Base-by-base conservation (phyloP, 2,888 invertebrate species). In the Tipula lateralis region DNA sequence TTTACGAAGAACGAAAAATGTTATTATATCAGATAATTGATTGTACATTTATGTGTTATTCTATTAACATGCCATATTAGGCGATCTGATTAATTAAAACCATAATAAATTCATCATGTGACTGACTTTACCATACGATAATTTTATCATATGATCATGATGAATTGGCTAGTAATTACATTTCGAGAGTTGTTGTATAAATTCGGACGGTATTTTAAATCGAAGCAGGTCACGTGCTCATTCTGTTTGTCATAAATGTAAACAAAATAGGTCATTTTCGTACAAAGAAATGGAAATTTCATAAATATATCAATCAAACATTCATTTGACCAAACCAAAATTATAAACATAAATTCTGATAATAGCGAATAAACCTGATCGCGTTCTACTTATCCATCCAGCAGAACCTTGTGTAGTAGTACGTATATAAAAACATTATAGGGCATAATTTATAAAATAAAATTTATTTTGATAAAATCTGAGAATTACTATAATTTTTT, bases 311-410 rank as follows among this genome's bases (percentile, higher is more conserved):
- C 66, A 66, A 66, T 66, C 66, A 66, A 24, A 50, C n/a, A 50
- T 50, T 50, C 16, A 50, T 50, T 50, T n/a, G 24, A 24, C 66
- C 24, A 6, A 24, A 66, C 12, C 24, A 66, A 66, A 66, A 24
- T 66, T 66, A 66, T 66, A 66, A 66, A 66, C 66, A 66, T 66
- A 66, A 24, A 66, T 66, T 66, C 66, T 66, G 24, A 66, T 24
- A 66, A 66, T 7, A 24, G 24, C 66, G 24, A 2, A 66, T 66
- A 24, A 66, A 66, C 24, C 66, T 66, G 66, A 9, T 16, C 16
- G 16, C 16, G n/a, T 3, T 16, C 44, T 16, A 16, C 16, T 44
- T 44, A 1, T 16, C 5, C 44, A n/a, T n/a, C n/a, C n/a, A n/a
- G n/a, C 16, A 4, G 16, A n/a, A 44, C 3, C 16, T n/a, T 6